A percentile compares a stretch with the other conserved stretches of the same genome.
These are phyloP conservation scores for Drosophila robusta DNA, from an alignment of 2,888 invertebrate genomes.

Conservation along the genomic window DNA sequence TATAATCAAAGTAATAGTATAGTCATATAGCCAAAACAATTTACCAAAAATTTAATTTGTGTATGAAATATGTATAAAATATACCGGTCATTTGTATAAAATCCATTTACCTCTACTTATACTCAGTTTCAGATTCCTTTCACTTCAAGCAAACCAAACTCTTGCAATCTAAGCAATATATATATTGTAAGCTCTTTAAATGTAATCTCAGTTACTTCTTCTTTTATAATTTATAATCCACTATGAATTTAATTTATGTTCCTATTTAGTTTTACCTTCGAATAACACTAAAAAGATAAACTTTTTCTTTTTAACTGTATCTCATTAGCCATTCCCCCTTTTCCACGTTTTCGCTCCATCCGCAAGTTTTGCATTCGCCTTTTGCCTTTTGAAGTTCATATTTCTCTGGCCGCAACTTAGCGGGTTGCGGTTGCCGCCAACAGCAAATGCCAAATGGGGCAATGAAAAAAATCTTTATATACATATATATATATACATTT, in stretches of 20 bases:
- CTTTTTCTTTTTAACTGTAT: slow-evolving; percentile 25
- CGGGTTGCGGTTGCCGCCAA: slow-evolving; percentile 38
- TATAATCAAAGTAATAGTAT: no score
- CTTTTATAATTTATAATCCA: neutral
- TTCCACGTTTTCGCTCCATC: slow-evolving; percentile 12
- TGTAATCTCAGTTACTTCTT: neutral
- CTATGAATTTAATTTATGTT: neutral
- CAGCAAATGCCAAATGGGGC: slow-evolving; percentile 30
- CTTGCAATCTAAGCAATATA: neutral
- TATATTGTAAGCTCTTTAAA: neutral
- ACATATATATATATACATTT: neutral
- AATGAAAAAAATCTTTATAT: slow-evolving; percentile 4
- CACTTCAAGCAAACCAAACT: neutral
- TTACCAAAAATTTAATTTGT: no score
- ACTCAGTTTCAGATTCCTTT: no score
- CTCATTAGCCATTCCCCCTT: slow-evolving; percentile 41
- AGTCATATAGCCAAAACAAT: no score
- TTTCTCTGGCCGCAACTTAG: slow-evolving; percentile 57
- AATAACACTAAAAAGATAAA: slow-evolving; percentile 1
- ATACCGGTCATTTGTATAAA: no score
- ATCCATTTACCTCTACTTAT: no score
- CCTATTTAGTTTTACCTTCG: neutral
- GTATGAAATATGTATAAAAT: no score
- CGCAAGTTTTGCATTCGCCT: slow-evolving; percentile 23
- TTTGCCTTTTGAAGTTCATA: slow-evolving; percentile 48